phyloP scores from a whole-genome alignment of 2,797 vertebrate species.

The Galaxias olidus region DNA sequence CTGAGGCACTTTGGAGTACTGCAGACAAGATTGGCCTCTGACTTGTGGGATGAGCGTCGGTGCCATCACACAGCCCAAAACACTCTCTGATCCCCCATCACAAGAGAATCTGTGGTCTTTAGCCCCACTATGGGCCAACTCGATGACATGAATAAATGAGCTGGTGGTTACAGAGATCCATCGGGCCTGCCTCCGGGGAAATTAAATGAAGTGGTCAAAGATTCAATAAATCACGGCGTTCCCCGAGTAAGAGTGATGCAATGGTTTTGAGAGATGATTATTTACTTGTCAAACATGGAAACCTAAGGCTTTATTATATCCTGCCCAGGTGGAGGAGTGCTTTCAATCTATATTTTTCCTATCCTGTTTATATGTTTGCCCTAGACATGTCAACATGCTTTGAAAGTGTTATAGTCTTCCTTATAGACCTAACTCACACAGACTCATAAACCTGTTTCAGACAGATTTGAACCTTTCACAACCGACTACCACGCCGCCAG shows the following conservation, averaged over 20 bases:
- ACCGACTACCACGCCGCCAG: not conserved
- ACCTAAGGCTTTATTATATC: not conserved
- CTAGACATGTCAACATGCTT: not conserved
- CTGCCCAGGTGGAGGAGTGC: not conserved
- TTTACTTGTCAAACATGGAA: slow-evolving; percentile 21
- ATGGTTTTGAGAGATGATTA: slow-evolving; percentile 25
- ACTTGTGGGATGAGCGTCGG: not conserved
- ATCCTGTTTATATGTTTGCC: not conserved
- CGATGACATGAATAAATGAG: slow-evolving; percentile 40
- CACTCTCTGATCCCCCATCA: not conserved
- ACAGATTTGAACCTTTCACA: too few species aligned
- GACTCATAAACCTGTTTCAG: too few species aligned
- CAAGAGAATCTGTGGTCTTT: slow-evolving; percentile 1
- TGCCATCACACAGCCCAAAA: not conserved
- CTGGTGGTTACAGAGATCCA: slow-evolving; percentile 17
- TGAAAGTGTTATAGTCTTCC: not conserved
- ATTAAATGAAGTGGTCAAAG: slow-evolving; percentile 34
- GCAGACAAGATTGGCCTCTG: not conserved
- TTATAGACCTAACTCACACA: too few species aligned
- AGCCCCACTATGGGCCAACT: slow-evolving; percentile 10
- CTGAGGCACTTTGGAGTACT: not conserved
- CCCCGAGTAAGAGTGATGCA: slow-evolving; percentile 3
- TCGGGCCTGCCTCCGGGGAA: slow-evolving; percentile 36
- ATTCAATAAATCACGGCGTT: slow-evolving; percentile 31
- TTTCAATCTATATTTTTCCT: not conserved